A percentile compares a stretch with the other conserved stretches of the same genome.
Conservation (phyloP, 2,113 vertebrate species). For the Phoenicopterus ruber region DNA sequence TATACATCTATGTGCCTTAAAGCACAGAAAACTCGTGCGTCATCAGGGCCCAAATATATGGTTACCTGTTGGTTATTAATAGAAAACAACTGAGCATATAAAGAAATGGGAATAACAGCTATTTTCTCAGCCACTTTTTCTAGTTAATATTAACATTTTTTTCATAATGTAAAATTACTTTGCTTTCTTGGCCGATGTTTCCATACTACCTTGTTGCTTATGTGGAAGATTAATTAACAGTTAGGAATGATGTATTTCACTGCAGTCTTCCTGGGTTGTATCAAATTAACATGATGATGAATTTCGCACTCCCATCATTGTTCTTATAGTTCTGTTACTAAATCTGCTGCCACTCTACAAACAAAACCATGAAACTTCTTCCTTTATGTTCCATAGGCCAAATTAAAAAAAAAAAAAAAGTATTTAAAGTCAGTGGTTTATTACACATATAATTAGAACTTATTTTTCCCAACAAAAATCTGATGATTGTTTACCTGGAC, state of each 20-base stretch:
- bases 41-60: not conserved
- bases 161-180: not conserved
- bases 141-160: not conserved
- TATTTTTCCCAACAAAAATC: not conserved
- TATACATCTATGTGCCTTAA: not conserved
- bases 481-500: not conserved
- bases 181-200: not conserved
- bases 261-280: not conserved
- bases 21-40: not conserved
- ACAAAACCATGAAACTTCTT: not conserved
- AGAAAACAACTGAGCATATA: not conserved
- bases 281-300: not conserved
- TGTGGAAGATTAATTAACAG: not conserved
- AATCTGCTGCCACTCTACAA: not conserved
- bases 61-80: not conserved
- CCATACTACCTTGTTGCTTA: not conserved
- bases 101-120: not conserved
- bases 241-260: not conserved
- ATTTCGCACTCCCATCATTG: not conserved
- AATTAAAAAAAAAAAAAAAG: not conserved
- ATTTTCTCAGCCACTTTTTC: not conserved
- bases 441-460: not conserved
- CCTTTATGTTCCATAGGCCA: not conserved
- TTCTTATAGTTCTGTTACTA: not conserved
- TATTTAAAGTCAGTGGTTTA: not conserved